Evolutionary conservation across 2,888 invertebrate species (phyloP), one percentile per base, ranked within the genome.

Genomic region (Leptinotarsa peninsularis): DNA sequence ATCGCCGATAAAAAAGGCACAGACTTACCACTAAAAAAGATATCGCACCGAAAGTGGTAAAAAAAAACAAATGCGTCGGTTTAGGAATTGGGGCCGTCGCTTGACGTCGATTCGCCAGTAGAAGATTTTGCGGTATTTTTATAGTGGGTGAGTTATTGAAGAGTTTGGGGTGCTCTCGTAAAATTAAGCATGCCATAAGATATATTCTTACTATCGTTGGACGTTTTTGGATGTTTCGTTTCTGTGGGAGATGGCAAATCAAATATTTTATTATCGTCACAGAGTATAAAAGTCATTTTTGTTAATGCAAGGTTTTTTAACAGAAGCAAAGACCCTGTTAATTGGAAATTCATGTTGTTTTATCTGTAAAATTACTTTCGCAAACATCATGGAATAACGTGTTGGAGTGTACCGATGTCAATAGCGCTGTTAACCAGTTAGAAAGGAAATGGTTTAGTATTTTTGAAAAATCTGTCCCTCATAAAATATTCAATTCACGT

Each of bases 11-110:
- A 58, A 58, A 54, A 58, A 58, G 58, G 58, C 58, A 33, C 63
- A 63, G 63, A 63, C 63, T 63, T 58, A 43, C 63, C 63, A 43
- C 63, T 33, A n/a, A 43, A 52, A 58, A 63, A 63, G 63, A 33
- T 63, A 63, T 63, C 63, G 27, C 33, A 43, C 43, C 27, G 58
- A 58, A 58, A 58, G n/a, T 33, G 63, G 17, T 63, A 63, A 27
- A 63, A 21, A 18, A 63, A 63, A 63, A 63, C 63, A 63, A 63
- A 63, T 58, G 58, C 58, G 58, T 58, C 43, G n/a, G 63, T 63
- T 18, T n/a, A 14, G 33, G 18, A 43, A 63, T 7, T 43, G 33
- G 33, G 63, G 33, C 10, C 43, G 18, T 63, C 13, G 63, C n/a
- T 3, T 63, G 63, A n/a, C 63, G 63, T 63, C 63, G 63, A 63